Evolutionary conservation across 2,888 invertebrate species (phyloP).

Genomic region (Amblyjoppa proteus): DNA sequence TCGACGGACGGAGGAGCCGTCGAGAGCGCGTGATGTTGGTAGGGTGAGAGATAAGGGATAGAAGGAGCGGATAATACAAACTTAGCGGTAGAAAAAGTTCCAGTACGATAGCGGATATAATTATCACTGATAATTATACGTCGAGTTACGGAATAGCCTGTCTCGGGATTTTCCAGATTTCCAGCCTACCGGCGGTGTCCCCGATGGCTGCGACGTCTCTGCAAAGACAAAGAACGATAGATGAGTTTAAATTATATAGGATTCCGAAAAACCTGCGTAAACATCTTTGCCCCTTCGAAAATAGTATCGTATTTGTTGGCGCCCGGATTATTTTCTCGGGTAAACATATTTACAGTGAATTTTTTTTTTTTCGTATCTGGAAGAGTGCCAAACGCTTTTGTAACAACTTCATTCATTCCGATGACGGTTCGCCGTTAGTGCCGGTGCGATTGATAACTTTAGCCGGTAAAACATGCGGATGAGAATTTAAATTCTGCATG

Average conservation of each 20-base stretch:
- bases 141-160: conserved; percentile 41
- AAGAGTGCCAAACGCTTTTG: neutral
- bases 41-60: neutral
- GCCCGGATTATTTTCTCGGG: neutral
- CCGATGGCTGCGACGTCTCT: conserved; percentile 81
- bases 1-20: neutral
- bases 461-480: no score
- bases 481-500: no score
- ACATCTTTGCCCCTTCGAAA: neutral
- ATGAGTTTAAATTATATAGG: neutral
- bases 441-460: no score
- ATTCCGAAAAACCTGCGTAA: neutral
- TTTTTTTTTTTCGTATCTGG: neutral
- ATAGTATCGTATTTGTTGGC: neutral
- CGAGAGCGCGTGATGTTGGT: conserved; percentile 2
- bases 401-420: neutral
- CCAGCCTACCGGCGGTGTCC: conserved; percentile 78
- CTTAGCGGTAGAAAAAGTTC: neutral
- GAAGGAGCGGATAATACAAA: neutral
- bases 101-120: neutral
- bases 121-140: neutral
- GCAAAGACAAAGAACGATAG: conserved; percentile 53
- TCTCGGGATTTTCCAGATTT: conserved; percentile 81
- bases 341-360: neutral
- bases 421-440: no score